Evolutionary conservation across 2,113 vertebrate genomes (phyloP).

Genomic region (Oreotragus oreotragus): DNA sequence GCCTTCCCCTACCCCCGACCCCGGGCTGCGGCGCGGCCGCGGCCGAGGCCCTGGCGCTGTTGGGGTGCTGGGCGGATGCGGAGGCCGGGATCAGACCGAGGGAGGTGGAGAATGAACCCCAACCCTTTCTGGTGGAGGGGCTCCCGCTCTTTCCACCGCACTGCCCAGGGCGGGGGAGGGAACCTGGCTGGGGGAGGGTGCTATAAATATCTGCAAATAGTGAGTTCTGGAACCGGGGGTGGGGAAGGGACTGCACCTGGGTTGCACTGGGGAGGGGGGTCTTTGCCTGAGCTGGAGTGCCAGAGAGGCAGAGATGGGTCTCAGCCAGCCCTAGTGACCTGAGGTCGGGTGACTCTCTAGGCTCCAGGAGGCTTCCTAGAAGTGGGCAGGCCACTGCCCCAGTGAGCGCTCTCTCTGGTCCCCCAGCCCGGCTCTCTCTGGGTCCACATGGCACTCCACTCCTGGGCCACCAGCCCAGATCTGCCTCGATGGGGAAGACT

Average conservation of each 20-base stretch:
- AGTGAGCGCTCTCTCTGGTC: not conserved
- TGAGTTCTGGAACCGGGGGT: slow-evolving; percentile 60
- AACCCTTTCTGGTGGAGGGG: not conserved
- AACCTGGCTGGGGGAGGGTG: slow-evolving; percentile 53
- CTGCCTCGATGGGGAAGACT: not conserved
- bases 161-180: slow-evolving; percentile 52
- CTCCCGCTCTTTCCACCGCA: slow-evolving; percentile 11
- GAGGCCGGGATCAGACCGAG: not conserved
- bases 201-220: slow-evolving; percentile 71
- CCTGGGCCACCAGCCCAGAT: not conserved
- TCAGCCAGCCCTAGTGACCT: not conserved
- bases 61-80: not conserved
- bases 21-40: not conserved
- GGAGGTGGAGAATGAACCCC: not conserved
- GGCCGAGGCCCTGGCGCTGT: slow-evolving; percentile 53
- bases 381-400: not conserved
- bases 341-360: not conserved
- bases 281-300: not conserved
- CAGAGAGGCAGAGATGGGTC: not conserved
- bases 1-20: slow-evolving; percentile 33
- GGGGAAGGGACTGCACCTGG: slow-evolving; percentile 15
- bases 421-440: not conserved
- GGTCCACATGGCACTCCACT: not conserved
- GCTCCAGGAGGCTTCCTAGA: not conserved
- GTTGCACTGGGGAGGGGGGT: not conserved